Evolutionary conservation across 2,797 vertebrate genomes (phyloP).

Genomic region (Eospalax fontanierii): DNA sequence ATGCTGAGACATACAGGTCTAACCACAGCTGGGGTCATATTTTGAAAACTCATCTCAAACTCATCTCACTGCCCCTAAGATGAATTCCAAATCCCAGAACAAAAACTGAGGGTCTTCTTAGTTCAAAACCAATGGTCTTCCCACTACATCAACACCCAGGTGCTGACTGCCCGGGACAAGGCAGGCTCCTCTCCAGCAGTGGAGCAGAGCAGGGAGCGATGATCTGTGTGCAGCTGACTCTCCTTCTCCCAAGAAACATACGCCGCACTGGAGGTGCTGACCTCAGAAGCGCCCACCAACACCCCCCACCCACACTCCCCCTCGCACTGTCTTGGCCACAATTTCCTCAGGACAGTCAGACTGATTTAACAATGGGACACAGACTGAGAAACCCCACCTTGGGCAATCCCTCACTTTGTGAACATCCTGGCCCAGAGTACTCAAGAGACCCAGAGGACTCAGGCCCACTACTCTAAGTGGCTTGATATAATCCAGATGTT

Average conservation of each 20-base stretch:
- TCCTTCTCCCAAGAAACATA: not conserved
- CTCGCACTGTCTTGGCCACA: no score
- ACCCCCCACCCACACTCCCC: no score
- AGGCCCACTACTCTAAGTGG: not conserved
- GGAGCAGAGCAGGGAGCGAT: no score
- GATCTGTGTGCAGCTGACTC: rapidly evolving
- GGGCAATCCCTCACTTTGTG: no score
- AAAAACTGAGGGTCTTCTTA: not conserved
- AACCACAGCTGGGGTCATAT: not conserved
- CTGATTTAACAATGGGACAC: no score
- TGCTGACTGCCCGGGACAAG: rapidly evolving
- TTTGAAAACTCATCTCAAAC: conserved; percentile 2
- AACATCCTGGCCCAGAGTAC: not conserved
- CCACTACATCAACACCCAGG: not conserved
- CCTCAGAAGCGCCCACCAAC: no score
- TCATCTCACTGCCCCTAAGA: not conserved
- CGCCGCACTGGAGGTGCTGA: no score
- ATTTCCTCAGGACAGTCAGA: no score
- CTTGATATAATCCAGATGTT: not conserved
- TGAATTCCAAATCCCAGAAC: not conserved
- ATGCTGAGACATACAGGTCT: not conserved
- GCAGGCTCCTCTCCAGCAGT: not conserved
- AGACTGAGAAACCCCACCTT: no score
- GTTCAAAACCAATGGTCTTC: not conserved
- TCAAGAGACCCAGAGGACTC: not conserved